Conservation (phyloP, 2,888 invertebrate genomes). For the Trissoscelio sp. region DNA sequence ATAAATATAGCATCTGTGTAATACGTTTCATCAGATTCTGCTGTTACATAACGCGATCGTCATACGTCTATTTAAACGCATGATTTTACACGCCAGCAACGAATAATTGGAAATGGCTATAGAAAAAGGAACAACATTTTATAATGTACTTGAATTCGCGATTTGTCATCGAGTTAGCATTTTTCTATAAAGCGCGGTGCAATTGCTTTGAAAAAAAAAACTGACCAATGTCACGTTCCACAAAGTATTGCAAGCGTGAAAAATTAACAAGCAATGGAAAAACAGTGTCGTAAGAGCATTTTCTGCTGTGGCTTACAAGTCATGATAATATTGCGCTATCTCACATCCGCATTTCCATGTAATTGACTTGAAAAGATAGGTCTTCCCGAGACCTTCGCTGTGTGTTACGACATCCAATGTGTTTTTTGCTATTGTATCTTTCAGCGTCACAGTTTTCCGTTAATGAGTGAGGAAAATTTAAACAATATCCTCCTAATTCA, state of each 20-base stretch:
- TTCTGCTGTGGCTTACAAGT: slow-evolving; percentile 48
- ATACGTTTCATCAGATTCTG: slow-evolving; percentile 28
- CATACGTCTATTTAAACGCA: slow-evolving; percentile 37
- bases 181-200: too few relatives aligned
- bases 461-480: slow-evolving; percentile 45
- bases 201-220: too few relatives aligned
- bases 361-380: slow-evolving; percentile 67
- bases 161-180: too few relatives aligned
- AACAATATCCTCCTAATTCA: slow-evolving; percentile 47
- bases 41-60: slow-evolving; percentile 16
- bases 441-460: slow-evolving; percentile 44
- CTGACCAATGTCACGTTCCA: slow-evolving; percentile 63
- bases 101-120: slow-evolving; percentile 1
- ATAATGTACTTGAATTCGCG: too few relatives aligned
- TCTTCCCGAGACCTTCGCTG: slow-evolving; percentile 65
- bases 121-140: too few relatives aligned
- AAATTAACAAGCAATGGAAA: slow-evolving; percentile 64
- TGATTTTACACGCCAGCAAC: slow-evolving; percentile 6
- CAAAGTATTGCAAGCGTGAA: slow-evolving; percentile 65
- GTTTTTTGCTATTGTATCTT: slow-evolving; percentile 55
- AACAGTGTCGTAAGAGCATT: slow-evolving; percentile 64
- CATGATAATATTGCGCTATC: slow-evolving; percentile 66
- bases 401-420: slow-evolving; percentile 54
- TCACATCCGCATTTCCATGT: slow-evolving; percentile 67
- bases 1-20: slow-evolving; percentile 21